Percentiles rank a stretch among this genome's conserved stretches.
These are phyloP conservation scores for Egretta garzetta DNA, from an alignment of 2,113 vertebrate genomes.

Conservation along the genomic window DNA sequence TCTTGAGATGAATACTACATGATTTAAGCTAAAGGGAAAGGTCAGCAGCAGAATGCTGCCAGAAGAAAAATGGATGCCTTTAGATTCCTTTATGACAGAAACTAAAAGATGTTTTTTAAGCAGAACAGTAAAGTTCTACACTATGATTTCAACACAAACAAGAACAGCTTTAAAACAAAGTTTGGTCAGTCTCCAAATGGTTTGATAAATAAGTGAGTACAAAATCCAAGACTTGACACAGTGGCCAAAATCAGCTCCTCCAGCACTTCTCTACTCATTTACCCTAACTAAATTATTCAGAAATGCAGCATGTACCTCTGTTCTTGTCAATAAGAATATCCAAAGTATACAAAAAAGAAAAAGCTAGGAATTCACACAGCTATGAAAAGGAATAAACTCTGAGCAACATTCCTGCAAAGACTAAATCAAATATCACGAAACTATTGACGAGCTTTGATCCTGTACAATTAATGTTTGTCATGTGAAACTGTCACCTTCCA, in stretches of 20 bases:
- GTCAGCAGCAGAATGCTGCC: background rate
- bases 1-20: background rate
- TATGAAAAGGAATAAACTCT: background rate
- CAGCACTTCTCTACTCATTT: background rate
- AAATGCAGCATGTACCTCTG: background rate
- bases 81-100: background rate
- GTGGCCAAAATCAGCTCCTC: background rate
- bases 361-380: background rate
- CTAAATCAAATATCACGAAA: background rate
- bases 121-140: background rate
- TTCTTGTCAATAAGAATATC: background rate
- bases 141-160: background rate
- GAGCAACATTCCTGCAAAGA: background rate
- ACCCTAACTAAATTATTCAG: background rate
- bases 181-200: background rate
- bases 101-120: background rate
- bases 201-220: background rate
- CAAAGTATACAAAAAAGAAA: background rate
- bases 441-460: background rate
- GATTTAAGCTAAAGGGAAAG: background rate
- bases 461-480: background rate
- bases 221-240: background rate
- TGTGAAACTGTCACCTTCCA: background rate
- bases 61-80: background rate
- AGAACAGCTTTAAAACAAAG: background rate